Evolutionary conservation across 2,113 vertebrate genomes (phyloP).

Genomic region (Perca flavescens): DNA sequence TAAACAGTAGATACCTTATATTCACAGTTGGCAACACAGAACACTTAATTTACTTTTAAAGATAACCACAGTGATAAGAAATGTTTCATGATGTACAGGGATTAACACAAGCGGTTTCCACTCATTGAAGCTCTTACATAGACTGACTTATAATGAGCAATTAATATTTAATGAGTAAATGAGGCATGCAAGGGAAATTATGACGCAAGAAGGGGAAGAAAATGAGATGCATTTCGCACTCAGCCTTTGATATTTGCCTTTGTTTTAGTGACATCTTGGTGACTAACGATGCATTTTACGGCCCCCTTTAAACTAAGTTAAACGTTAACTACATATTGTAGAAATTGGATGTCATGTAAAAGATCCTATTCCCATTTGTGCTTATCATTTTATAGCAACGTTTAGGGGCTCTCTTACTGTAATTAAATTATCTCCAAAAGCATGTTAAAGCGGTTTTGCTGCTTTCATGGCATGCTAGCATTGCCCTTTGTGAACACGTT

Average conservation of each 20-base stretch:
- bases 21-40: constrained; percentile 6
- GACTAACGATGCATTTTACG: background rate
- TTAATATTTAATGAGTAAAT: constrained; percentile 38
- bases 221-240: constrained; percentile 5
- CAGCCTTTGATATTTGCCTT: constrained; percentile 4
- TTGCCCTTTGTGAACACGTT: background rate
- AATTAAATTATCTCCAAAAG: background rate
- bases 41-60: constrained; percentile 17
- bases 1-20: background rate
- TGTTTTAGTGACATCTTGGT: background rate
- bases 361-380: background rate
- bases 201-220: background rate
- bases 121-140: background rate
- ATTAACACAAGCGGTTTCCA: constrained; percentile 15
- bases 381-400: too few relatives aligned
- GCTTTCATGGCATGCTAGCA: background rate
- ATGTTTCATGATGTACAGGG: constrained; percentile 12
- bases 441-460: background rate
- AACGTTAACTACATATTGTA: background rate
- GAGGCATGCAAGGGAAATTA: constrained; percentile 4
- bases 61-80: constrained; percentile 24
- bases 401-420: background rate
- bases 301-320: background rate
- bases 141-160: constrained; percentile 26
- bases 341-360: background rate